A percentile compares a stretch with the other conserved stretches of the same genome.
These are phyloP conservation scores for Protonemura montana DNA, from an alignment of 2,888 invertebrate species.

Conservation along the genomic window DNA sequence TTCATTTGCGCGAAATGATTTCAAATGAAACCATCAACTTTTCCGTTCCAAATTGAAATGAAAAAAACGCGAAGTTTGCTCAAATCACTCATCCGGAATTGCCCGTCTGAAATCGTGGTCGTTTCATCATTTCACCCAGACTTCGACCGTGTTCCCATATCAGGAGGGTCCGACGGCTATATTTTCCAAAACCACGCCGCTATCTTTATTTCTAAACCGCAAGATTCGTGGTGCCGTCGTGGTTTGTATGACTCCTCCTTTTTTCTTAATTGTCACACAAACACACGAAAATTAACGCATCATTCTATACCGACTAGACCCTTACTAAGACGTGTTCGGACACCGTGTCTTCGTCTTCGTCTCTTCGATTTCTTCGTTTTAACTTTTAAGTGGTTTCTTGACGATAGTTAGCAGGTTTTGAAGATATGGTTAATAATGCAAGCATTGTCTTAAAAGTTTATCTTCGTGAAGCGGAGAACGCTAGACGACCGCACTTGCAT, in stretches of 20 bases:
- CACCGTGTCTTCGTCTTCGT: not conserved
- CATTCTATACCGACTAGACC: not conserved
- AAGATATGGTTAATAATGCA: not conserved
- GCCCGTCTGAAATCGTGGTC: not conserved
- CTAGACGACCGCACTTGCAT: not conserved
- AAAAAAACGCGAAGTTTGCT: no score
- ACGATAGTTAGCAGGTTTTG: not conserved
- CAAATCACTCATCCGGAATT: no score
- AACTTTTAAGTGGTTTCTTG: slow-evolving; percentile 5
- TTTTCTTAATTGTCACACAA: not conserved
- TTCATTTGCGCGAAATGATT: no score
- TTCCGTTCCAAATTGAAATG: no score
- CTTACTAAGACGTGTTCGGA: not conserved
- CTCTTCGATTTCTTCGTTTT: not conserved
- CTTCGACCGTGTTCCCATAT: not conserved
- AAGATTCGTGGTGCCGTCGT: not conserved
- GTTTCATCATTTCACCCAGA: not conserved
- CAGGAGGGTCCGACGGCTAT: not conserved
- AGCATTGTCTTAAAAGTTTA: not conserved
- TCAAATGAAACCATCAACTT: no score
- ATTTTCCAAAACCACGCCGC: not conserved
- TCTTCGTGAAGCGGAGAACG: not conserved
- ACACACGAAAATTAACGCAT: not conserved
- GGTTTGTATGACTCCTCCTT: not conserved
- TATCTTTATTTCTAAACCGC: not conserved